Evolutionary conservation across 2,797 vertebrate genomes (phyloP).

Genomic region (Pelobates cultripes): DNA sequence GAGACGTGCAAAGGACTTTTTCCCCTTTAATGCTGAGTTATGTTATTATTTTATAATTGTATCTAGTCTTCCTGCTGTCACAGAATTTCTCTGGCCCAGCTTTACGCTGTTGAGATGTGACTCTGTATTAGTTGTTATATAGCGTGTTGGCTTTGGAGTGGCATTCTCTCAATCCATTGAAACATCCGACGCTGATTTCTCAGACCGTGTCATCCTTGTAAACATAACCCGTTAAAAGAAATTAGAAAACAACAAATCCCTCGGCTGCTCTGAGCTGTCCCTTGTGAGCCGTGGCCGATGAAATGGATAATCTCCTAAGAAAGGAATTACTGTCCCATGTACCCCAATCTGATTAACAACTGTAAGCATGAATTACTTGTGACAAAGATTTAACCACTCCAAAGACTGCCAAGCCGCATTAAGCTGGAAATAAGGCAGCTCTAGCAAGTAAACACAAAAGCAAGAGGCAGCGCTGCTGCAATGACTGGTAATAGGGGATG

Average conservation of each 20-base stretch:
- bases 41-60: too few species aligned
- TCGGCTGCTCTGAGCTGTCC: slow-evolving; percentile 34
- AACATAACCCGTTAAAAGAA: slow-evolving; percentile 51
- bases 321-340: slow-evolving; percentile 54
- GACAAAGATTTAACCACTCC: slow-evolving; percentile 38
- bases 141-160: background rate
- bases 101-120: too few species aligned
- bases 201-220: slow-evolving; percentile 36
- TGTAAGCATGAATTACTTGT: slow-evolving; percentile 51
- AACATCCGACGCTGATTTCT: background rate
- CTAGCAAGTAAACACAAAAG: slow-evolving; percentile 5
- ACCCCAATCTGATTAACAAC: slow-evolving; percentile 55
- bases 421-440: slow-evolving; percentile 20
- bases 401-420: background rate
- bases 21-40: too few species aligned
- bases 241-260: slow-evolving; percentile 53
- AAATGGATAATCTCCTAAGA: slow-evolving; percentile 49
- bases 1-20: too few species aligned
- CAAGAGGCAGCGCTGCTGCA: background rate
- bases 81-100: too few species aligned
- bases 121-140: background rate
- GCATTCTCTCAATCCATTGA: slow-evolving; percentile 15
- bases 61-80: too few species aligned
- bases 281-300: slow-evolving; percentile 38
- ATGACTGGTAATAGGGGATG: background rate